Base-by-base conservation (phyloP, 2,113 vertebrate species). In the Phrynocephalus versicolor region DNA sequence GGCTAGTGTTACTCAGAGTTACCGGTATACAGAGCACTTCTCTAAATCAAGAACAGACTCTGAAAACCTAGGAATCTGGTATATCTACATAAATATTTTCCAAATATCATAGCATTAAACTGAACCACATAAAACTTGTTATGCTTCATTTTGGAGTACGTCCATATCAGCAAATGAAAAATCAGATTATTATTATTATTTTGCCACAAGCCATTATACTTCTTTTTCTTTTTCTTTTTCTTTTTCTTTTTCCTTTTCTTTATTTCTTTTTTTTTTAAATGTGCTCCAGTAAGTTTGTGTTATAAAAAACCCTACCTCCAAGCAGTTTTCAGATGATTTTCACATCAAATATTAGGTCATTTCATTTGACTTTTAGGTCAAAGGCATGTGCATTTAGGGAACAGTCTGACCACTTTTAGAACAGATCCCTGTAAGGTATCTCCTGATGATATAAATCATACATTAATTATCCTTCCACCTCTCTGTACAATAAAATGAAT, bases 1-100 rank as follows among this genome's bases (percentile, higher is more conserved):
- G 88, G 67, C 85, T 86, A 79, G 35, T 87, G 27, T 74, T 83
- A 88, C 80, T 14, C 77, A 65, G 74, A 89, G 89, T 85, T 81
- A n/a, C n/a, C n/a, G n/a, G n/a, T n/a, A 45, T 71, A 81, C 30
- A 23, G 45, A 51, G 45, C 41, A 35, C 5, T 84, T 88, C 37
- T 89, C 82, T 58, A 41, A 64, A 67, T 89, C 3, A 81, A 84
- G 21, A 88, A 1, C 8, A 83, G 14, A 83, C 71, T 81, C 21
- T 88, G 65, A 27, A 88, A 90, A 76, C 78, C 25, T 75, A 70
- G 87, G 75, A 72, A 88, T 78, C 88, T 86, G 0, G 0, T 41
- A 69, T 82, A 51, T 18, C 71, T 76, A 35, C 13, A 35, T 9
- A 76, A 74, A 84, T 75, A 64, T 41, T 35, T 13, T 37, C 60